phyloP scores from a whole-genome alignment of 2,113 vertebrate genomes.

The Acrocephalus kingi region DNA sequence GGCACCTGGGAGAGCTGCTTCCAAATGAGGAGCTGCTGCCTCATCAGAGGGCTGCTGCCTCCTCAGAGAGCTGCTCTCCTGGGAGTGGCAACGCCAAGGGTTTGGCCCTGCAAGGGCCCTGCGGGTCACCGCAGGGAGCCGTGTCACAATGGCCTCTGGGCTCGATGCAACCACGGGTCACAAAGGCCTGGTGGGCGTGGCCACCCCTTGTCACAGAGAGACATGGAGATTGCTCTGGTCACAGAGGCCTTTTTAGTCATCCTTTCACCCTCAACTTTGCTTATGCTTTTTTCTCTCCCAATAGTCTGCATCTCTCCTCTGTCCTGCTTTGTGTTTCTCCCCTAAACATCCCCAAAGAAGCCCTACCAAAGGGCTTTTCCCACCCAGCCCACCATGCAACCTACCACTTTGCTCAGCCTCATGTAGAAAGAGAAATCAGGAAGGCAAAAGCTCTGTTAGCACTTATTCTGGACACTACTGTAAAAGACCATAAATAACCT shows the following conservation, averaged over 20 bases:
- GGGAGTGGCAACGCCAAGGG: not conserved
- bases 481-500: not conserved
- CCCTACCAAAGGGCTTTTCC: not conserved
- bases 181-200: fast-evolving
- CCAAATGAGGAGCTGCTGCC: not conserved
- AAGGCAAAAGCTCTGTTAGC: not conserved
- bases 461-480: too few species aligned
- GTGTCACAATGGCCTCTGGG: too few species aligned
- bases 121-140: too few species aligned
- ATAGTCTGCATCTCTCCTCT: not conserved
- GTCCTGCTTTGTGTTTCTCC: not conserved
- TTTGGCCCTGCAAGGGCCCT: not conserved
- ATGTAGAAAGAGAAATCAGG: not conserved
- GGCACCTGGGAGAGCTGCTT: not conserved
- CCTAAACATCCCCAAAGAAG: not conserved
- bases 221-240: not conserved
- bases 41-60: not conserved
- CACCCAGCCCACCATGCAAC: too few species aligned
- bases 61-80: not conserved
- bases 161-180: not conserved
- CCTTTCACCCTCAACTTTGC: not conserved
- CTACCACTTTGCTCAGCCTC: fast-evolving
- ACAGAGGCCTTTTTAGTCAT: not conserved
- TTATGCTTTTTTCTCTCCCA: not conserved
- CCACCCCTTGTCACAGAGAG: too few species aligned